Conservation (phyloP, 2,888 invertebrate genomes). For the Dioctria linearis region DNA sequence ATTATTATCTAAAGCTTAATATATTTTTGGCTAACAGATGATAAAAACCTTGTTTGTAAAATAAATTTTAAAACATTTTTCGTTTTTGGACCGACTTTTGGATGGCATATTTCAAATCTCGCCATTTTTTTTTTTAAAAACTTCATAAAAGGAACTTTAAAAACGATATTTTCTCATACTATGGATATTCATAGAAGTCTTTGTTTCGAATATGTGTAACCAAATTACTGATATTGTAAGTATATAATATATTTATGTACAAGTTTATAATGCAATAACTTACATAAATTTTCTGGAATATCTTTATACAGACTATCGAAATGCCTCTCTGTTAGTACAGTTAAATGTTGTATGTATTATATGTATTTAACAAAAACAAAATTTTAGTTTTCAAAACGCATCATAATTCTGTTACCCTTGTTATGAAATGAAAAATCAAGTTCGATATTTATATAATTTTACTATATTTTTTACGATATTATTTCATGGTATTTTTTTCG, state of each 20-base stretch:
- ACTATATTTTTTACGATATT: conserved; percentile 33
- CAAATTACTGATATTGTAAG: conserved; percentile 35
- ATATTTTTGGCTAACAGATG: no score
- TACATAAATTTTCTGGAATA: conserved; percentile 5
- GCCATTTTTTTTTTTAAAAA: neutral
- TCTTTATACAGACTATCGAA: conserved; percentile 38
- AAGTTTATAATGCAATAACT: neutral
- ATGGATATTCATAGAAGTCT: neutral
- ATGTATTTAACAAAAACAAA: no score
- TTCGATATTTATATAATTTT: conserved; percentile 21
- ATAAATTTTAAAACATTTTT: conserved; percentile 17
- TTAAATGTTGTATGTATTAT: no score
- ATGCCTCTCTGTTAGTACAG: neutral
- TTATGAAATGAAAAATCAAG: conserved; percentile 30
- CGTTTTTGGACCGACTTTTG: conserved; percentile 30
- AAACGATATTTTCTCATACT: neutral
- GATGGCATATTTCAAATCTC: conserved; percentile 21
- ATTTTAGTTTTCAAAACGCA: no score
- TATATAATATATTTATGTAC: conserved; percentile 19
- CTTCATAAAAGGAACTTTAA: neutral
- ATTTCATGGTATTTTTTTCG: conserved; percentile 8
- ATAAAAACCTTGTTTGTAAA: neutral
- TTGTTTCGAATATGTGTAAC: conserved; percentile 21
- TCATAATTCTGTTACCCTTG: neutral
- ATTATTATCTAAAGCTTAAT: neutral